Conservation (phyloP, 2,797 vertebrate genomes). For the Scleropages formosus region DNA sequence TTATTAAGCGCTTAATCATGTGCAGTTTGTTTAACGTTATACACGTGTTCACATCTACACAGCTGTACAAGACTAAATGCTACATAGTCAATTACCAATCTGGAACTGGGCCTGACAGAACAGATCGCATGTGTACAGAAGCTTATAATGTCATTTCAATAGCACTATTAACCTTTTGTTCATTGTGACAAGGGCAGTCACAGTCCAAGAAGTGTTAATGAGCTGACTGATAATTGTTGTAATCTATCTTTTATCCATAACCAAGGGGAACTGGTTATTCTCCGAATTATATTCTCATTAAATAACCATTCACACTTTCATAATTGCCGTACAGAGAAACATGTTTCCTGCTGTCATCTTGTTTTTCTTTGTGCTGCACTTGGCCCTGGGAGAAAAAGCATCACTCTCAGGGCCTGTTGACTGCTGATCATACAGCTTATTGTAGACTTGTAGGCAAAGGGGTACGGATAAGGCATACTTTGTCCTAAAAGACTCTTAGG, state of each 20-base stretch:
- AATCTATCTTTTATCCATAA: background rate
- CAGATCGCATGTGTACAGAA: background rate
- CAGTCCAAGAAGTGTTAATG: constrained; percentile 20
- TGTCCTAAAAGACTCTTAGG: background rate
- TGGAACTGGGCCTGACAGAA: background rate
- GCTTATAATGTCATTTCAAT: background rate
- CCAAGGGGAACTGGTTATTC: background rate
- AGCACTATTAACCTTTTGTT: constrained; percentile 8
- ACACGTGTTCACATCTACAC: background rate
- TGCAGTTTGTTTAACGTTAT: background rate
- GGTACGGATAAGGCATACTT: background rate
- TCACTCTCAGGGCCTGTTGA: background rate
- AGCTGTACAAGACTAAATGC: background rate
- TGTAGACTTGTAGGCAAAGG: background rate
- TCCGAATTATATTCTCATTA: constrained; percentile 11
- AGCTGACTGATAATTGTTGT: constrained; percentile 6
- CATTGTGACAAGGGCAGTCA: background rate
- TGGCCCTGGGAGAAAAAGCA: background rate
- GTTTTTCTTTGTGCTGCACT: background rate
- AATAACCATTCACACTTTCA: background rate
- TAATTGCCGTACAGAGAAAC: background rate
- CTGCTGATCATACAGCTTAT: background rate
- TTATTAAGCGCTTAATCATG: background rate
- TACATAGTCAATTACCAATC: constrained; percentile 18
- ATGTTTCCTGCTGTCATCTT: background rate